These are phyloP conservation scores for Paragorgia papillata DNA, from an alignment of 92 coral and sea anemone genomes.

Conservation along the genomic window DNA sequence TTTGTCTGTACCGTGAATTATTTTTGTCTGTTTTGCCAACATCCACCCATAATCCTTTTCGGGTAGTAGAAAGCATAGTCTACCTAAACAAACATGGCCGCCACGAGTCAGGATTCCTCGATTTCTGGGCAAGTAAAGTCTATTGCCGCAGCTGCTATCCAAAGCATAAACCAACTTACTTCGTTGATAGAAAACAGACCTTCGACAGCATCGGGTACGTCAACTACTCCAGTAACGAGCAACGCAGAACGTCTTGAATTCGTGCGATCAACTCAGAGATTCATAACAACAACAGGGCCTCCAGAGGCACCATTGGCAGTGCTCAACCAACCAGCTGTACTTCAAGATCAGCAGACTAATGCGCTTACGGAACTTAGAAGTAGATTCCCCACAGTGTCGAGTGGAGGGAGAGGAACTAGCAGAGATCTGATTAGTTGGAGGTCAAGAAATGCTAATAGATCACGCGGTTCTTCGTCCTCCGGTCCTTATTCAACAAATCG, in stretches of 20 bases:
- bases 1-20: no score
- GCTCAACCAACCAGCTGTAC: conserved; percentile 29
- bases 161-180: conserved; percentile 46
- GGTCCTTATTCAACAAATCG: conserved; percentile 25
- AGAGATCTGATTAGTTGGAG: conserved; percentile 20
- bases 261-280: conserved; percentile 29
- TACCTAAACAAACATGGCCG: background rate
- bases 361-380: conserved; percentile 50
- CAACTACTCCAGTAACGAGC: conserved; percentile 2
- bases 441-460: conserved; percentile 22
- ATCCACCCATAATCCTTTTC: background rate
- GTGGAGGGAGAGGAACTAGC: conserved; percentile 34
- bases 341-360: conserved; percentile 10
- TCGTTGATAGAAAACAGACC: conserved; percentile 44
- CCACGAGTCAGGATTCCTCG: background rate
- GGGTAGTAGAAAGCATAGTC: background rate
- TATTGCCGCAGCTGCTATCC: conserved; percentile 59
- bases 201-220: background rate
- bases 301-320: conserved; percentile 16
- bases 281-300: background rate
- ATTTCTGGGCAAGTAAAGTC: conserved; percentile 35
- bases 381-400: conserved; percentile 50
- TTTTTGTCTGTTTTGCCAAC: no score
- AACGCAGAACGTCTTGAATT: conserved; percentile 36
- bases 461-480: no score